Conservation (phyloP, 2,113 vertebrate species). For the Ammodramus savannarum region DNA sequence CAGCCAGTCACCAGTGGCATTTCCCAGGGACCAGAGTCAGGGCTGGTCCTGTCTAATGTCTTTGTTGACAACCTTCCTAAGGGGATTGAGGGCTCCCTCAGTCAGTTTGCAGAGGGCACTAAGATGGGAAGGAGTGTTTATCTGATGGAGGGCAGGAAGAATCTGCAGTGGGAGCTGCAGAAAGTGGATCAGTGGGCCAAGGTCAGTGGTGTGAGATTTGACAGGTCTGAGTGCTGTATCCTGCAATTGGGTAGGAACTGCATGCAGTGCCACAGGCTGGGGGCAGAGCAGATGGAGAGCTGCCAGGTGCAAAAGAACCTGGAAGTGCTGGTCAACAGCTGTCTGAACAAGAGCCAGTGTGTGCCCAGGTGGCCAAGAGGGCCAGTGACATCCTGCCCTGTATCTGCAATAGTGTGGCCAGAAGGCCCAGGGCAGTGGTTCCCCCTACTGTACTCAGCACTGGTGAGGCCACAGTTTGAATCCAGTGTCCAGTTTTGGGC, state of each 20-base stretch:
- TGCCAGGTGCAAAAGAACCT: not conserved
- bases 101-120: not conserved
- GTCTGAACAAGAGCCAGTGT: accelerated
- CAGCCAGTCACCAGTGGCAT: not conserved
- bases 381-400: not conserved
- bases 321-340: accelerated
- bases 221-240: accelerated
- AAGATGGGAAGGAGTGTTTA: no score
- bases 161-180: not conserved
- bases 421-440: not conserved
- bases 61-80: not conserved
- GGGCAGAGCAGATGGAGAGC: not conserved
- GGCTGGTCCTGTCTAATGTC: not conserved
- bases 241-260: accelerated
- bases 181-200: not conserved
- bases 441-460: accelerated
- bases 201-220: no score
- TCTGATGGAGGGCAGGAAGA: not conserved
- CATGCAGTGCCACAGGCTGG: not conserved
- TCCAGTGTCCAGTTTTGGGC: no score
- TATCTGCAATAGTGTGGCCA: no score
- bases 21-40: not conserved
- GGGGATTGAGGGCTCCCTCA: no score
- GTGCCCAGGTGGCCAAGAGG: not conserved
- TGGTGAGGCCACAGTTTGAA: not conserved